These are phyloP conservation scores for Drosophila kikkawai DNA, from an alignment of 1,140 invertebrate genomes.

Conservation along the genomic window DNA sequence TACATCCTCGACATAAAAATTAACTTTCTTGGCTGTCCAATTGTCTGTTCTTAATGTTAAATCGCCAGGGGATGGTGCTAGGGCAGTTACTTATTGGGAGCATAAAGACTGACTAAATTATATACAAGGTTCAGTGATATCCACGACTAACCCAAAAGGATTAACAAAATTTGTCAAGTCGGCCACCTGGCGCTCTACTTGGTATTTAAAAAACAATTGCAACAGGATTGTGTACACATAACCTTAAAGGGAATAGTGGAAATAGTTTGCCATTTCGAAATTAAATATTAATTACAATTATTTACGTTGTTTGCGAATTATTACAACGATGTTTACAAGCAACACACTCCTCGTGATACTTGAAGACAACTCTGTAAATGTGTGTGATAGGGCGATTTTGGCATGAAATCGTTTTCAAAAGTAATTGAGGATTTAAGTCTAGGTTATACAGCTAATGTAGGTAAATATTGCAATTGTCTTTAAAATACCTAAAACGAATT, in stretches of 20 bases:
- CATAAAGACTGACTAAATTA: constrained; percentile 70
- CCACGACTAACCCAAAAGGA: constrained; percentile 12
- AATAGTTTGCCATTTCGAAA: constrained; percentile 7
- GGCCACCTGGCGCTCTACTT: background rate
- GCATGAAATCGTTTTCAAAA: constrained; percentile 10
- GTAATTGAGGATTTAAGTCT: constrained; percentile 15
- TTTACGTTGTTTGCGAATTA: constrained; percentile 15
- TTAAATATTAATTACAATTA: constrained; percentile 18
- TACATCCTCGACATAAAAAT: constrained; percentile 2
- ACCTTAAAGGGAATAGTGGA: background rate
- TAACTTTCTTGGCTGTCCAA: constrained; percentile 17
- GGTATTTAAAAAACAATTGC: constrained; percentile 52
- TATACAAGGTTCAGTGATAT: constrained; percentile 67
- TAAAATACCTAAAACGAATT: constrained; percentile 42
- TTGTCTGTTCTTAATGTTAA: constrained; percentile 10
- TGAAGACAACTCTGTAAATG: constrained; percentile 23
- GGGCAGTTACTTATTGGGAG: constrained; percentile 39
- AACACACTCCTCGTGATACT: background rate
- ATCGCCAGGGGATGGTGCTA: constrained; percentile 28
- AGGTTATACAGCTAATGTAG: constrained; percentile 7
- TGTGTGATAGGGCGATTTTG: constrained; percentile 20
- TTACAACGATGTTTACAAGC: constrained; percentile 23
- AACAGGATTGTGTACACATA: background rate
- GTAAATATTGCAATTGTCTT: constrained; percentile 40
- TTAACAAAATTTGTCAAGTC: constrained; percentile 49